phyloP scores from a whole-genome alignment of 2,797 vertebrate genomes.

The Pangasius larnaudii region DNA sequence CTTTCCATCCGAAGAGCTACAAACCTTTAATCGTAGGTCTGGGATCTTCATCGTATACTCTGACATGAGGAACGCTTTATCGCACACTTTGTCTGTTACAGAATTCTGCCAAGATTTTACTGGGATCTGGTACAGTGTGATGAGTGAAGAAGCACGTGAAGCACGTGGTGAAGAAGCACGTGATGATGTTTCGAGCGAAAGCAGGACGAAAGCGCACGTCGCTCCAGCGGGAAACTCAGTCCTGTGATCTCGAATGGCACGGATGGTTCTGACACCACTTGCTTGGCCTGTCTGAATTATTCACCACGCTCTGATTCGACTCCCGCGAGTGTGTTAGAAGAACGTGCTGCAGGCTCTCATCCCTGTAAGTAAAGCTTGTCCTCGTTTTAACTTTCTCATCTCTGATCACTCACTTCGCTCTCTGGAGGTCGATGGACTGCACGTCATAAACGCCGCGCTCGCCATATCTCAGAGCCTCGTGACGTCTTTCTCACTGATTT shows the following conservation, averaged over 20 bases:
- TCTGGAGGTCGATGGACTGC: background rate
- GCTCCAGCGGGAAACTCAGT: background rate
- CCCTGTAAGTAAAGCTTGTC: background rate
- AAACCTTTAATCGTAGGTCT: background rate
- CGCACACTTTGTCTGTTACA: background rate
- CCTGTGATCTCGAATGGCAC: background rate
- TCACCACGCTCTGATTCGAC: conserved; percentile 4
- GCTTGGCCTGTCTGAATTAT: conserved; percentile 32
- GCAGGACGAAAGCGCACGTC: background rate
- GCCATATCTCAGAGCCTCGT: background rate
- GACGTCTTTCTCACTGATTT: background rate
- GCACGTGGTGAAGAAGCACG: background rate
- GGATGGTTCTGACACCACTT: background rate
- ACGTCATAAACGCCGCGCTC: background rate
- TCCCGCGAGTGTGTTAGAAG: background rate
- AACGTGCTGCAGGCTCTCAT: background rate
- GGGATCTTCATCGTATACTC: background rate
- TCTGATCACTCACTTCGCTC: background rate
- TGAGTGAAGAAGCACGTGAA: background rate
- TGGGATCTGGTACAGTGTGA: background rate
- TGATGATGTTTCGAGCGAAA: background rate
- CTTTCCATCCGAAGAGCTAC: background rate
- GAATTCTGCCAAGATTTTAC: background rate
- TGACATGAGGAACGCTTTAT: no score
- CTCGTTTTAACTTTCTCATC: background rate